A percentile compares a stretch with the other conserved stretches of the same genome.
These are phyloP conservation scores for Drosophila arawakana DNA, from an alignment of 1,140 invertebrate genomes.

Conservation along the genomic window DNA sequence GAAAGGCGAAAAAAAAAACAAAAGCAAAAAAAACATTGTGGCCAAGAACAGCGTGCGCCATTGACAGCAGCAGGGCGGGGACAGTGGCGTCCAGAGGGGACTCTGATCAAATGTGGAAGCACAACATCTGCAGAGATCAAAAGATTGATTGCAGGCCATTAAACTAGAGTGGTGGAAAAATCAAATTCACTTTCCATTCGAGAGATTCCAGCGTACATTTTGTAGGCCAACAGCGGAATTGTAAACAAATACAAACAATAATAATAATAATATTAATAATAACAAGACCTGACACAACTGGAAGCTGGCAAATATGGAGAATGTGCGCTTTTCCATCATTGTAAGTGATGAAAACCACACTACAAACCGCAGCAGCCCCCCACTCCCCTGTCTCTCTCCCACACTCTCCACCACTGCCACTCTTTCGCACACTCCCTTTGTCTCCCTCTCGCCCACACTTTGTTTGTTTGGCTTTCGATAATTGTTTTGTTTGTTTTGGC, in stretches of 20 bases:
- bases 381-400: not conserved
- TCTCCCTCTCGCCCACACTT: not conserved
- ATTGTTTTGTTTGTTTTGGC: slow-evolving; percentile 54
- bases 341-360: slow-evolving; percentile 61
- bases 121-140: slow-evolving; percentile 40
- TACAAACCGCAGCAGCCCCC: not conserved
- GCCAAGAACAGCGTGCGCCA: slow-evolving; percentile 12
- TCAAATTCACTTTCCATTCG: slow-evolving; percentile 39
- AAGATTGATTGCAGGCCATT: slow-evolving; percentile 42
- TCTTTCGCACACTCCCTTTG: not conserved
- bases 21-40: slow-evolving; percentile 22
- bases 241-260: slow-evolving; percentile 24
- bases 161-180: slow-evolving; percentile 27
- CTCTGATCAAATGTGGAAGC: slow-evolving; percentile 5
- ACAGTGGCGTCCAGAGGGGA: not conserved
- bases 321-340: slow-evolving; percentile 84
- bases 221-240: slow-evolving; percentile 46
- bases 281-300: slow-evolving; percentile 38
- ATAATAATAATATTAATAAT: slow-evolving; percentile 15
- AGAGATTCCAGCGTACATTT: slow-evolving; percentile 52
- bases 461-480: slow-evolving; percentile 24
- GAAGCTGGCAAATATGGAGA: slow-evolving; percentile 66
- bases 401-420: not conserved
- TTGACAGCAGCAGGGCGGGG: not conserved
- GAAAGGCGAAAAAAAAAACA: slow-evolving; percentile 4